Evolutionary conservation across 1,140 invertebrate species (phyloP), one percentile per base, ranked within the genome.

Genomic region (Ceratosolen fusciceps): DNA sequence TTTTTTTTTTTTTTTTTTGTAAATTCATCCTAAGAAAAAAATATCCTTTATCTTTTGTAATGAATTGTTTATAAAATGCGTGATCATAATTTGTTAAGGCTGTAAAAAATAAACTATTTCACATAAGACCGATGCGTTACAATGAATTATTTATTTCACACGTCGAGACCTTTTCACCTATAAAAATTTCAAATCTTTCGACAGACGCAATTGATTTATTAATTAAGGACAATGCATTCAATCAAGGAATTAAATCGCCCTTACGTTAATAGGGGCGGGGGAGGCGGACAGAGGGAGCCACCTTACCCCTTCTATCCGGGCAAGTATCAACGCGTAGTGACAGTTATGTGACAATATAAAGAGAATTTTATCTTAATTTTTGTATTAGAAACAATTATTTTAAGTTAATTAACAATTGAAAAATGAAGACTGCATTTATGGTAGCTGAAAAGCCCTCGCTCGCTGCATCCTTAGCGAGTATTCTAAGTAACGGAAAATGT

Each of bases 391-490:
- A 21, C 43, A 19, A 75, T 77, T 56, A 29, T 70, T 75, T 81
- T 76, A 21, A 73, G 16, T 71, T 60, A 76, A 56, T 79, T 77
- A 67, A 56, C 75, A 70, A 80, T 79, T 71, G 62, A n/a, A 90
- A 88, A 81, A 97, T 97, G 97, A 97, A 95, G 90, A 95, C 93
- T 10, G 97, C 97, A 54, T 93, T 99, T 82, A 99, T 99, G 98
- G 97, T 99, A 80, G 98, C 99, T 82, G 99, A 99, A 90, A 99
- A 99, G 93, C 99, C 98, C 12, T 99, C 98, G 67, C 89, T 99
- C 87, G 98, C 99, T 26, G 94, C 96, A 86, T 97, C 98, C 43
- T 92, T 99, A 43, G 97, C 98, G 0, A 96, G 94, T 87, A 98
- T 99, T 85, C 92, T 99, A 74, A 99, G 98, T 80, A 96, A 97